phyloP scores from a whole-genome alignment of 30 jellyfish, hydroid and myxozoan genomes.

The Phacellophora camtschatica region DNA sequence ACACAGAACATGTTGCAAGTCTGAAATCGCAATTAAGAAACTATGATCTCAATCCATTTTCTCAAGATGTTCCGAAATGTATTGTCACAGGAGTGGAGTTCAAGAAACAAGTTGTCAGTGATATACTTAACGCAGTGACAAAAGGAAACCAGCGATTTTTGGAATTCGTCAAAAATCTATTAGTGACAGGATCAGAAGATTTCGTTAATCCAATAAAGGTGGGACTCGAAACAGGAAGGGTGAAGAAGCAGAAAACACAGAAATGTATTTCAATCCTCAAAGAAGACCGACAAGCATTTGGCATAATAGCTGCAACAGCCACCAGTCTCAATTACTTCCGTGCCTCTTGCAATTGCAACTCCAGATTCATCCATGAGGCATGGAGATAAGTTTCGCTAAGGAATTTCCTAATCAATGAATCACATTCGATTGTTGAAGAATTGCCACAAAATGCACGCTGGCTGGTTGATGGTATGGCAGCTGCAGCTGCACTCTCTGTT shows the following conservation, averaged over 20 bases:
- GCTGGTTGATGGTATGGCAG: conserved; percentile 44
- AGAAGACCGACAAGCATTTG: conserved; percentile 23
- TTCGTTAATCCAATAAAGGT: background rate
- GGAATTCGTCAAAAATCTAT: background rate
- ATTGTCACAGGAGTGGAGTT: background rate
- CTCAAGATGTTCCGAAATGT: background rate
- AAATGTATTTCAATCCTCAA: conserved; percentile 2
- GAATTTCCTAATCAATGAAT: conserved; percentile 6
- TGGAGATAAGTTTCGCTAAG: conserved; percentile 4
- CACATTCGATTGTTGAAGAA: background rate
- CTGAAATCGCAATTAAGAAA: conserved; percentile 4
- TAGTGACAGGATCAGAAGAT: background rate
- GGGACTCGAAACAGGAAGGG: background rate
- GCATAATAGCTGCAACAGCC: background rate
- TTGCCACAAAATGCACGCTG: background rate
- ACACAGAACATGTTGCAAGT: conserved; percentile 3
- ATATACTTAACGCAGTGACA: conserved; percentile 6
- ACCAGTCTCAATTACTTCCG: background rate
- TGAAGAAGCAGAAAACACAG: background rate
- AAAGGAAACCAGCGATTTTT: background rate
- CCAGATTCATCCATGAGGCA: conserved; percentile 11
- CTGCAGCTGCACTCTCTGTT: conserved; percentile 2
- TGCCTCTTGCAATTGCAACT: background rate
- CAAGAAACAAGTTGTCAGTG: conserved; percentile 7
- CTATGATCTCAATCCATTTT: conserved; percentile 40